A percentile compares a stretch with the other conserved stretches of the same genome.
These are phyloP conservation scores for Sigmodon hispidus DNA, from an alignment of 2,113 vertebrate genomes.

Conservation along the genomic window DNA sequence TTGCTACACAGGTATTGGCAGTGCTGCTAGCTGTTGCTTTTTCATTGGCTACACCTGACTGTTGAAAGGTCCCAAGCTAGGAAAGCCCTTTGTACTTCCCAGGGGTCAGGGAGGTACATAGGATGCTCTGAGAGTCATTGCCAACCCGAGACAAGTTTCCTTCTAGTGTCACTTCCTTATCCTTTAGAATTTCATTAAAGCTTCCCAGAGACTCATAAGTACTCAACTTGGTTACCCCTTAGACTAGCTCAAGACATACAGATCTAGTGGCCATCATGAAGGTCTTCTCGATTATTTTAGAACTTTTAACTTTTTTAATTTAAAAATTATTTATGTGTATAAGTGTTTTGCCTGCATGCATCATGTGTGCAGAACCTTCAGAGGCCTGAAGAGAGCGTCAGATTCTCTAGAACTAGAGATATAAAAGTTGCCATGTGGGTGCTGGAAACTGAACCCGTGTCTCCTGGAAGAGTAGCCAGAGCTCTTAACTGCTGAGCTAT, in stretches of 20 bases:
- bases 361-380: not conserved
- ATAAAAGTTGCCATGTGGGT: not conserved
- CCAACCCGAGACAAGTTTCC: not conserved
- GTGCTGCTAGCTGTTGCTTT: not conserved
- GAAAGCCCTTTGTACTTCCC: not conserved
- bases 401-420: not conserved
- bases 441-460: not conserved
- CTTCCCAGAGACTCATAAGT: not conserved
- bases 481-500: not conserved
- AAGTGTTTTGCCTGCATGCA: not conserved
- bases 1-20: too few relatives aligned
- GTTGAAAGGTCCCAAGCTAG: not conserved
- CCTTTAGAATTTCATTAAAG: not conserved
- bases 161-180: not conserved
- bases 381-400: not conserved
- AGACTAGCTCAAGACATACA: not conserved
- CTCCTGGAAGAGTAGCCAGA: not conserved
- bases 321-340: not conserved
- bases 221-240: not conserved
- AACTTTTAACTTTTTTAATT: not conserved
- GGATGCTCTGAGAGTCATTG: not conserved
- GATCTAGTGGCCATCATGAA: not conserved
- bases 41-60: not conserved
- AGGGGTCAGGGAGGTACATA: not conserved
- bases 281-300: not conserved